A percentile compares a stretch with the other conserved stretches of the same genome.
Conservation (phyloP, 2,797 vertebrate species). For the Huso huso region DNA sequence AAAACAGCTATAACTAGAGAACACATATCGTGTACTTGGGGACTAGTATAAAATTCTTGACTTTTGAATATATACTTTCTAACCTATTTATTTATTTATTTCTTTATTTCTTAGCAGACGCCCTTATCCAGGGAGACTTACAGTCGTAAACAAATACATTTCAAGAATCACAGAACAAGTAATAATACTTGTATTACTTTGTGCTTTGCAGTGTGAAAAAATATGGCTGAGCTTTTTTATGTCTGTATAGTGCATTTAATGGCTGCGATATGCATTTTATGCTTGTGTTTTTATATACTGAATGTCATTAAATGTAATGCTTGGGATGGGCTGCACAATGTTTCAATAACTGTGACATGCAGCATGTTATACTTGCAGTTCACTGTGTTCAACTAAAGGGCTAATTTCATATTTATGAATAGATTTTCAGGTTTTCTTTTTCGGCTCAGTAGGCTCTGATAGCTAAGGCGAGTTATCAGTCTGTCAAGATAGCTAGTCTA, state of each 20-base stretch:
- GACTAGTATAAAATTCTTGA: no score
- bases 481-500: slow-evolving; percentile 21
- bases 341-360: slow-evolving; percentile 12
- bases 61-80: no score
- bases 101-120: no score
- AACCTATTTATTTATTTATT: no score
- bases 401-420: slow-evolving; percentile 20
- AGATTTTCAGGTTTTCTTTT: slow-evolving; percentile 23
- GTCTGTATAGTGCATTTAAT: background rate
- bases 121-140: no score
- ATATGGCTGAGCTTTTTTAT: no score
- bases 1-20: no score
- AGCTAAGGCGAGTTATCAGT: slow-evolving; percentile 23
- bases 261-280: slow-evolving; percentile 10
- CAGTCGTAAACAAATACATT: no score
- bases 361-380: slow-evolving; percentile 12
- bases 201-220: no score
- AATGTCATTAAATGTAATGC: slow-evolving; percentile 16
- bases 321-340: slow-evolving; percentile 5
- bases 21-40: no score
- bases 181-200: no score
- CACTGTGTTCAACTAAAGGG: slow-evolving; percentile 9
- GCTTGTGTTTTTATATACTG: slow-evolving; percentile 11
- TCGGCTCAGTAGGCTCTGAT: slow-evolving; percentile 12
- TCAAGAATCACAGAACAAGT: no score